A percentile compares a stretch with the other conserved stretches of the same genome.
phyloP scores from a whole-genome alignment of 2,888 invertebrate species.

The Amphiduros pacificus region DNA sequence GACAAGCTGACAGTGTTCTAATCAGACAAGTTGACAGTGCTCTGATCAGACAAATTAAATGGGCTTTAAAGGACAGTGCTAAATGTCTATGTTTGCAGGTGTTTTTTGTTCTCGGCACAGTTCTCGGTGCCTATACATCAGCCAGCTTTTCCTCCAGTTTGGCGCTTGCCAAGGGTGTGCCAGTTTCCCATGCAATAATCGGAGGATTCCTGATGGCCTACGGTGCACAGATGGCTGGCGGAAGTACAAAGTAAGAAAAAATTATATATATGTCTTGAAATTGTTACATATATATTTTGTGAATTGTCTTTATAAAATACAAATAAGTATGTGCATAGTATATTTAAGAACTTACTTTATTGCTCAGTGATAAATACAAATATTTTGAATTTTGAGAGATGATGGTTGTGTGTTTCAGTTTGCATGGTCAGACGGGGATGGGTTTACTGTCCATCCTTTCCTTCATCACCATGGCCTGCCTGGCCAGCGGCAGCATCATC shows the following conservation, averaged over 20 bases:
- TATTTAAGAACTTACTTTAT: too few relatives aligned
- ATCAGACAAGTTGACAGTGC: too few relatives aligned
- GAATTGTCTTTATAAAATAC: too few relatives aligned
- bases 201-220: constrained; percentile 51
- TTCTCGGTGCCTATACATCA: constrained; percentile 41
- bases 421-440: constrained; percentile 35
- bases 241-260: constrained; percentile 49
- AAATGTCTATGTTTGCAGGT: constrained; percentile 38
- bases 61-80: too few relatives aligned
- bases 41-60: too few relatives aligned
- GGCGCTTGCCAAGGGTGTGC: constrained; percentile 38
- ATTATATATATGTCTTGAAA: background rate
- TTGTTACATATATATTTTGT: too few relatives aligned
- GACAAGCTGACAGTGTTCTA: too few relatives aligned
- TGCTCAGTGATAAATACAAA: too few relatives aligned
- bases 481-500: constrained; percentile 25
- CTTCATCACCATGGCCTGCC: constrained; percentile 26
- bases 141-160: constrained; percentile 40
- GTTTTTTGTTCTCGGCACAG: constrained; percentile 41
- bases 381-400: too few relatives aligned
- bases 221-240: constrained; percentile 50
- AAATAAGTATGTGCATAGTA: too few relatives aligned
- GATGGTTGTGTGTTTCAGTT: constrained; percentile 16
- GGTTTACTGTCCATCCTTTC: constrained; percentile 33
- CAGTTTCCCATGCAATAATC: constrained; percentile 35